These are phyloP conservation scores for Takifugu ocellatus DNA, from an alignment of 2,797 vertebrate genomes.

Conservation along the genomic window DNA sequence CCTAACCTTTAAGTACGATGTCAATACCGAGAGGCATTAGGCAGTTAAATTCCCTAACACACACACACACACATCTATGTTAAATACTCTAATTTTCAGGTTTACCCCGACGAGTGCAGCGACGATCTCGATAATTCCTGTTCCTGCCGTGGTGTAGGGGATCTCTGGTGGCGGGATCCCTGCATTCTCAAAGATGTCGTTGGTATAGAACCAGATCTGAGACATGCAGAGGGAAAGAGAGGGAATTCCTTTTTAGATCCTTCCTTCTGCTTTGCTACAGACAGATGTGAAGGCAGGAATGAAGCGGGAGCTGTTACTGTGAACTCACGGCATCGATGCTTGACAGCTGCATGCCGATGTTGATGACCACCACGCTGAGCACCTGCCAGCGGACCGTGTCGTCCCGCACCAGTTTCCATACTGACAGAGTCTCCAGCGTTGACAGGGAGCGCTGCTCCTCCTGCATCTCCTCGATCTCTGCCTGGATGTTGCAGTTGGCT, in stretches of 20 bases:
- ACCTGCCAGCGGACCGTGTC: slow-evolving; percentile 81
- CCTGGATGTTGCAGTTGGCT: slow-evolving; percentile 78
- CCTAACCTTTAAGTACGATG: too few species aligned
- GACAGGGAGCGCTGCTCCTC: slow-evolving; percentile 83
- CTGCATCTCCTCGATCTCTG: slow-evolving; percentile 86
- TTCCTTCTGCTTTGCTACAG: too few species aligned
- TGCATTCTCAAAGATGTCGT: slow-evolving; percentile 85
- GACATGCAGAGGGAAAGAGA: too few species aligned
- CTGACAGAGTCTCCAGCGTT: slow-evolving; percentile 73
- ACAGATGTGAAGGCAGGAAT: too few species aligned
- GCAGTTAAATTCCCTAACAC: too few species aligned
- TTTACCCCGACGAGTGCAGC: slow-evolving; percentile 86
- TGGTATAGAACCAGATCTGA: slow-evolving; percentile 95
- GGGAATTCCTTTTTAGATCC: too few species aligned
- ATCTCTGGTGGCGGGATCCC: slow-evolving; percentile 81
- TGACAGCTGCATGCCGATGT: slow-evolving; percentile 89
- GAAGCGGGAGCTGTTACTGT: too few species aligned
- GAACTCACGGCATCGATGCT: slow-evolving; percentile 88
- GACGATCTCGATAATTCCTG: slow-evolving; percentile 83
- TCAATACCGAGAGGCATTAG: too few species aligned
- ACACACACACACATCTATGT: background rate
- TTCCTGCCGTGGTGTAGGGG: slow-evolving; percentile 86
- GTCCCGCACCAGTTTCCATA: slow-evolving; percentile 78
- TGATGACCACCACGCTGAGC: slow-evolving; percentile 83
- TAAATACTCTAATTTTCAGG: background rate